phyloP scores from a whole-genome alignment of 2,797 vertebrate genomes.

The Florisuga fusca region DNA sequence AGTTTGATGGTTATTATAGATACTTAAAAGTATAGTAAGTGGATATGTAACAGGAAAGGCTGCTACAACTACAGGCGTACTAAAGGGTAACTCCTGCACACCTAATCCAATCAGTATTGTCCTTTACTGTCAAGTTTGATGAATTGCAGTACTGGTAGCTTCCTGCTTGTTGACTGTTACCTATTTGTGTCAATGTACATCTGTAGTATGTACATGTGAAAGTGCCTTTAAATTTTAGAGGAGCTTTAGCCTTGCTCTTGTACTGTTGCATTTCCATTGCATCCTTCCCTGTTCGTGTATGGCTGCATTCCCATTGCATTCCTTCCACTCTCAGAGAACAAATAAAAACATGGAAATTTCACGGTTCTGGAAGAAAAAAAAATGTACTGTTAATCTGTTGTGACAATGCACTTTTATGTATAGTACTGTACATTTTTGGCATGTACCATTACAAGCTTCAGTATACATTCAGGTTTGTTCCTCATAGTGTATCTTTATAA shows the following conservation, averaged over 20 bases:
- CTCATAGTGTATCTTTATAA: constrained; percentile 92
- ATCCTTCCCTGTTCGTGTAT: constrained; percentile 75
- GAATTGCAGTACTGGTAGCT: constrained; percentile 81
- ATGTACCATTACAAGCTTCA: constrained; percentile 93
- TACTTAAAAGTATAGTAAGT: constrained; percentile 80
- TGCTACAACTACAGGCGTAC: constrained; percentile 72
- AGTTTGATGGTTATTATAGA: constrained; percentile 82
- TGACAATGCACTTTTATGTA: constrained; percentile 98
- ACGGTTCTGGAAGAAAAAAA: constrained; percentile 78
- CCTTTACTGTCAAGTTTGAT: constrained; percentile 80
- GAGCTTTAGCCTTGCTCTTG: constrained; percentile 87
- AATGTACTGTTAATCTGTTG: constrained; percentile 89
- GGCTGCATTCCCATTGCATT: constrained; percentile 77
- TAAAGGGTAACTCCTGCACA: constrained; percentile 73
- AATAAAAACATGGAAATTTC: constrained; percentile 71
- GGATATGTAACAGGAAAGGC: constrained; percentile 80
- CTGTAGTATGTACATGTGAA: constrained; percentile 95
- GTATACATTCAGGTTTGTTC: constrained; percentile 87
- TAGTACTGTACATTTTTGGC: constrained; percentile 95
- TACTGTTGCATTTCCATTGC: constrained; percentile 79
- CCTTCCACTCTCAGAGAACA: constrained; percentile 72
- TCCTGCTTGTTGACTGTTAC: constrained; percentile 86
- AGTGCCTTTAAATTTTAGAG: constrained; percentile 98
- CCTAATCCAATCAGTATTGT: constrained; percentile 79
- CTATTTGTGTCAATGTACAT: constrained; percentile 90